These are phyloP conservation scores for Caiman crocodilus DNA, from an alignment of 2,797 vertebrate genomes.

Conservation along the genomic window DNA sequence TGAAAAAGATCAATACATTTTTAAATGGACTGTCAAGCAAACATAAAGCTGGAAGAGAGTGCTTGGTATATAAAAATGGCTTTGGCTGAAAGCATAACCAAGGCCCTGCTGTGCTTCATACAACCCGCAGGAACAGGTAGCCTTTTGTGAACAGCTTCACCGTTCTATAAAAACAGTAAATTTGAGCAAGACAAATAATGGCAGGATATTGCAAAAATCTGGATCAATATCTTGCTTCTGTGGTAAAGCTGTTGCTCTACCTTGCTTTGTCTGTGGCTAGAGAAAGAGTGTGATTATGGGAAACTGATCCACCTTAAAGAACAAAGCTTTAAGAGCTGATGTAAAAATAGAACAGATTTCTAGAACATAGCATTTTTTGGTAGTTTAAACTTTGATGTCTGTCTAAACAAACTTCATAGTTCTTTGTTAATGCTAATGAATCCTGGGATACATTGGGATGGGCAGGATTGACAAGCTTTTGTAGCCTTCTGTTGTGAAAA, in stretches of 20 bases:
- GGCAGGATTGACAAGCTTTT: background rate
- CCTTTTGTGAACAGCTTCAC: background rate
- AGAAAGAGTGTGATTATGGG: constrained; percentile 16
- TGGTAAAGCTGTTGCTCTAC: background rate
- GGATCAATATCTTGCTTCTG: constrained; percentile 12
- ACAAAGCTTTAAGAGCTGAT: background rate
- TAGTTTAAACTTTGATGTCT: background rate
- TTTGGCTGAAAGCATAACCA: background rate
- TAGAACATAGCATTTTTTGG: constrained; percentile 1
- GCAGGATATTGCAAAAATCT: constrained; percentile 14
- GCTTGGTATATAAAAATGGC: background rate
- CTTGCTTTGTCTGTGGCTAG: constrained; percentile 31
- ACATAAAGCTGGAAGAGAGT: background rate
- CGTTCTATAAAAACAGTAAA: background rate
- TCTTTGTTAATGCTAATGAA: background rate
- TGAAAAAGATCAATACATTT: background rate
- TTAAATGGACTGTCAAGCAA: background rate
- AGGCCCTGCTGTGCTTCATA: background rate
- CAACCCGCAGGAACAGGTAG: background rate
- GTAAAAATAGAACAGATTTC: constrained; percentile 1
- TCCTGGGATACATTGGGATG: background rate
- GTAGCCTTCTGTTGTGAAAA: constrained; percentile 28
- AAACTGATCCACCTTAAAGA: constrained; percentile 21
- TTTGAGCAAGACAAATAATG: background rate
- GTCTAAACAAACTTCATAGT: constrained; percentile 29